Evolutionary conservation across 92 coral and sea anemone genomes (phyloP), one percentile per base, ranked within the genome.

Genomic region (Epizoanthus rinbou): DNA sequence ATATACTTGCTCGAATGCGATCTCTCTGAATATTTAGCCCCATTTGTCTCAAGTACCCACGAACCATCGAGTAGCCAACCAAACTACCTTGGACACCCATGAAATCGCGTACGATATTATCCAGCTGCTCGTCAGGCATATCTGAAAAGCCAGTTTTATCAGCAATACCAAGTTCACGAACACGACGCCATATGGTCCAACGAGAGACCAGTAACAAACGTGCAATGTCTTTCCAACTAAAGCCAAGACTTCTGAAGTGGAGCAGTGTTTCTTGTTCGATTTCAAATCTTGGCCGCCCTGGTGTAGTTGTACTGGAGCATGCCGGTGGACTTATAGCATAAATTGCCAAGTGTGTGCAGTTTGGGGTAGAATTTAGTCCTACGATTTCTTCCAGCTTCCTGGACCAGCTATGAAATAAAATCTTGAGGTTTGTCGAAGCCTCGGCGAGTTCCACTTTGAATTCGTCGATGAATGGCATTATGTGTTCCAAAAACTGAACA

Each of bases 181-280:
- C 91, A 21, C 89, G 86, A 52, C 91, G 88, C 91, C 94, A 91
- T 78, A 88, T 15, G 25, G 94, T 91, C 89, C 94, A 88, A 64
- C 89, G 88, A 28, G 91, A 91, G 45, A 91, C 90, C 57, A 89
- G 85, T 53, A 91, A 84, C 31, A 88, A 89, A 18, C 85, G 79
- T 47, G 94, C 91, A 37, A 91, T 91, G 73, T 88, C 89, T 88
- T 81, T 85, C 91, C 94, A 91, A 81, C 79, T 84, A 76, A 88
- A 88, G 78, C 91, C 91, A 50, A 91, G 88, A 78, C 69, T 81
- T 79, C 92, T 82, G 79, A 91, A 84, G 79, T 91, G 82, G 65
- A 88, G 83, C 67, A 88, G 83, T 68, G 89, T 84, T 64, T 91
- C 94, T 64, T 91, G 82, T 19, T 91, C 86, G 43, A 88, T 88